A percentile compares a stretch with the other conserved stretches of the same genome.
Evolutionary conservation across 2,113 vertebrate species (phyloP).

Genomic region (Corythornis madagascariensis): DNA sequence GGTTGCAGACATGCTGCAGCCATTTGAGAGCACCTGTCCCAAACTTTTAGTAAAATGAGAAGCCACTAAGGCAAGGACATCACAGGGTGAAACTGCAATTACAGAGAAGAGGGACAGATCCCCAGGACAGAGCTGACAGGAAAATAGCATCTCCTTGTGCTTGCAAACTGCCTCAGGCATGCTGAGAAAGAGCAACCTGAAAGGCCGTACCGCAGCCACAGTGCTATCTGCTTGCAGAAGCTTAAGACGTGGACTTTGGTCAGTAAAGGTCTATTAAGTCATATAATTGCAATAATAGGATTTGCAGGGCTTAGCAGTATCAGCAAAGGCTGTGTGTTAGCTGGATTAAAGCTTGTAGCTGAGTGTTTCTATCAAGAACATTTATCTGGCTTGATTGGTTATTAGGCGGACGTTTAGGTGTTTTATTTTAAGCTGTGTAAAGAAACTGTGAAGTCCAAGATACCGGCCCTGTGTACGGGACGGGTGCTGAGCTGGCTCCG

Average conservation of each 20-base stretch:
- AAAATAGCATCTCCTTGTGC: background rate
- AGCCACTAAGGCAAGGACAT: background rate
- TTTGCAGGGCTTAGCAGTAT: constrained; percentile 23
- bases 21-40: background rate
- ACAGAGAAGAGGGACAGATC: background rate
- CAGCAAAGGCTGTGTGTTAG: background rate
- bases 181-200: background rate
- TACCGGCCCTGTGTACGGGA: rapidly evolving
- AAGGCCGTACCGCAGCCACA: background rate
- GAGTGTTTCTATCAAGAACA: background rate
- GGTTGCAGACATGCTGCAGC: background rate
- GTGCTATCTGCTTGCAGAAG: background rate
- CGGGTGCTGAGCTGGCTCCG: background rate
- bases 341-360: background rate
- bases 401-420: background rate
- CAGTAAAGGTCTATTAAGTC: constrained; percentile 34
- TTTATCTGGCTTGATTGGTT: constrained; percentile 13
- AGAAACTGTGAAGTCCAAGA: constrained; percentile 59
- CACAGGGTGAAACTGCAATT: background rate
- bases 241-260: constrained; percentile 21
- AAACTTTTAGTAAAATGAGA: background rate
- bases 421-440: constrained; percentile 12
- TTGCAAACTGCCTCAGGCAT: background rate
- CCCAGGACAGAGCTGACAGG: rapidly evolving
- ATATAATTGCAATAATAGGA: constrained; percentile 12